These are phyloP conservation scores for Antigone vipio DNA, from an alignment of 2,113 vertebrate genomes.

Conservation along the genomic window DNA sequence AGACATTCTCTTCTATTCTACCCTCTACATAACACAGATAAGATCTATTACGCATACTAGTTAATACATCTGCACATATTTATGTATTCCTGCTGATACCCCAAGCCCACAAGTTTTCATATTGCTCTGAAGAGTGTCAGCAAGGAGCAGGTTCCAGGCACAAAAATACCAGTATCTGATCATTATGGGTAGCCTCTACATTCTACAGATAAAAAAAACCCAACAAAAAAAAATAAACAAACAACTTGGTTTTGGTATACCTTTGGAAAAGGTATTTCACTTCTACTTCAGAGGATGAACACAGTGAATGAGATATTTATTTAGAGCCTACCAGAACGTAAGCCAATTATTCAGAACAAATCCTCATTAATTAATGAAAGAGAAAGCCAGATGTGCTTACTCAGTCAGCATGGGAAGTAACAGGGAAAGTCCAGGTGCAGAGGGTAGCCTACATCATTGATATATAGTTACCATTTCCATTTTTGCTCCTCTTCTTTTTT, in stretches of 20 bases:
- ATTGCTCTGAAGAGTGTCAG: not conserved
- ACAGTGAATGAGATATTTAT: not conserved
- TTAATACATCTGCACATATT: not conserved
- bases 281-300: not conserved
- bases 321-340: conserved; percentile 31
- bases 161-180: not conserved
- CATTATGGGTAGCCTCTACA: not conserved
- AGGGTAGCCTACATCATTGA: not conserved
- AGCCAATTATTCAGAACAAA: conserved; percentile 41
- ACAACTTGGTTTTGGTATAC: not conserved
- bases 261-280: not conserved
- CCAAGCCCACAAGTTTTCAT: not conserved
- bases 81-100: not conserved
- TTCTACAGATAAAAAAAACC: not conserved
- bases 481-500: conserved; percentile 96
- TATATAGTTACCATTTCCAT: conserved; percentile 91
- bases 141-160: not conserved
- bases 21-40: not conserved
- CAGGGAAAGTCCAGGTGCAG: not conserved
- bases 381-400: conserved; percentile 8
- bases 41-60: not conserved
- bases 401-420: not conserved
- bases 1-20: not conserved
- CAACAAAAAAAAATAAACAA: not conserved
- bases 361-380: not conserved